phyloP scores from a whole-genome alignment of 2,888 invertebrate genomes.

The Yponomeuta evonymella region DNA sequence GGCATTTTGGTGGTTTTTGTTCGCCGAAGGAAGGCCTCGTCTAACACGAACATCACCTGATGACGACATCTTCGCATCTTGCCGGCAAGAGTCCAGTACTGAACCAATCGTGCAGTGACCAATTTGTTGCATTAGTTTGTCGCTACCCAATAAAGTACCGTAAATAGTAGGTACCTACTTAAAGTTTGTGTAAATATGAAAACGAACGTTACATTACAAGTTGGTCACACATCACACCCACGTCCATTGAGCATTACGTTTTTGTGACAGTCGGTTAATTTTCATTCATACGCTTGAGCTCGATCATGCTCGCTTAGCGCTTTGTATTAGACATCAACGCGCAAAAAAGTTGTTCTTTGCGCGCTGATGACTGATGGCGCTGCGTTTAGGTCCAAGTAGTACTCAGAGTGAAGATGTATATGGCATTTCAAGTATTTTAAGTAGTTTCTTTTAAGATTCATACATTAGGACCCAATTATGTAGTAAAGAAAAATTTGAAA shows the following conservation, averaged over 20 bases:
- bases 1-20: conserved; percentile 71
- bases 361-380: not conserved
- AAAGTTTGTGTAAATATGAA: not conserved
- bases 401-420: no score
- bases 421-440: no score
- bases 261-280: conserved; percentile 33
- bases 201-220: not conserved
- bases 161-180: not conserved
- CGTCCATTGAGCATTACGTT: conserved; percentile 22
- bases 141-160: not conserved
- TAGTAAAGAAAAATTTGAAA: no score
- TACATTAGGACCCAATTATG: no score
- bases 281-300: conserved; percentile 33
- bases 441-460: no score
- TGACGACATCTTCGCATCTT: conserved; percentile 47
- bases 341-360: conserved; percentile 15
- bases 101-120: not conserved
- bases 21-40: conserved; percentile 63
- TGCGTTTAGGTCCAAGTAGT: no score
- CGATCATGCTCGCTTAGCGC: conserved; percentile 31
- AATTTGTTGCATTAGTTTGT: not conserved
- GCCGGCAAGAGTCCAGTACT: not conserved
- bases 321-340: conserved; percentile 46
- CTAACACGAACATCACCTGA: conserved; percentile 61
- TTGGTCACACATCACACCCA: not conserved